Evolutionary conservation across 2,888 invertebrate species (phyloP), one percentile per base, ranked within the genome.

Genomic region (Chymomyza amoena): DNA sequence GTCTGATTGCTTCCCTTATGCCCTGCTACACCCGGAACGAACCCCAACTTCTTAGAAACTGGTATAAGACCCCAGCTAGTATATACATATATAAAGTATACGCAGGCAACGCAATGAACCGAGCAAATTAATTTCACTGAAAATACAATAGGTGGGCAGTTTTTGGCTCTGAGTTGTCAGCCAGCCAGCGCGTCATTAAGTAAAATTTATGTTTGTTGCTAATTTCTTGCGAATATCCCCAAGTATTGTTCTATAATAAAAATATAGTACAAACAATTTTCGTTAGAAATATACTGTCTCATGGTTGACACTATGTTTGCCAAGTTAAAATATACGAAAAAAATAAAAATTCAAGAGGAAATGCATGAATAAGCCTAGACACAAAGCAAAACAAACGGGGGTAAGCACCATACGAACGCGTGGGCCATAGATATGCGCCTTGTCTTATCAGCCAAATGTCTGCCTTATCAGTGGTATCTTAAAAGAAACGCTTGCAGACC

Each of bases 41-140:
- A 61, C 59, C 2, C 57, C 1, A 32, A 32, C 32, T 32, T 32
- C 32, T 50, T 64, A 45, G 10, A 81, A 83, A 87, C 87, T 80
- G 83, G 87, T 87, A 85, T 80, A 63, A 64, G 66, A 76, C 61
- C 66, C 62, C 57, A 45, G 9, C 16, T 18, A 54, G 32, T 32
- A 32, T 32, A 32, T 6, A 32, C 7, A 7, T 32, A 1, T 6
- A 7, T 32, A 1, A 1, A 7, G 2, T 32, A 32, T 32, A 32
- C 16, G 10, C 6, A 18, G 54, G 18, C 54, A 54, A 18, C 54
- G 36, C 39, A 59, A 51, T 25, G 15, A 57, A 57, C 10, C 57
- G 20, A 25, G 57, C 61, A 69, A 79, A 79, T 79, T 68, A 72
- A 79, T 83, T 81, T 81, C 75, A 84, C 74, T 68, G 57, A 79